phyloP scores from a whole-genome alignment of 2,797 vertebrate species.

The Mormyrus hasselquistii region DNA sequence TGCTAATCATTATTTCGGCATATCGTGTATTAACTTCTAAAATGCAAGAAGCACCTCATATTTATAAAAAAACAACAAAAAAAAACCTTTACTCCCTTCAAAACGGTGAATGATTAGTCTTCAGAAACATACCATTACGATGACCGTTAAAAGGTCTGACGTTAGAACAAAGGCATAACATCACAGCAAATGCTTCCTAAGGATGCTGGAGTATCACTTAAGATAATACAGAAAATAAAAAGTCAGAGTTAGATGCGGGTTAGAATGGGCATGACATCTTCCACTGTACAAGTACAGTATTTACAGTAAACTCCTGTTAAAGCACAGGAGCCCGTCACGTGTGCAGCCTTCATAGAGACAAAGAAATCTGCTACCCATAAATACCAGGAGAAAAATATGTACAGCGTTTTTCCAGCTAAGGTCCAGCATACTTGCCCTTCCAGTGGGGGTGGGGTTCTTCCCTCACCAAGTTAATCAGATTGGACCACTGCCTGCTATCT shows the following conservation, averaged over 20 bases:
- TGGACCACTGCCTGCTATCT: slow-evolving; percentile 44
- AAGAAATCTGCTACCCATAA: slow-evolving; percentile 32
- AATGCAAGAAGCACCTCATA: background rate
- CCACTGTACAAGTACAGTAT: slow-evolving; percentile 41
- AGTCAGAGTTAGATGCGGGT: slow-evolving; percentile 24
- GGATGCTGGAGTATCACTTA: background rate
- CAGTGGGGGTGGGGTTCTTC: slow-evolving; percentile 50
- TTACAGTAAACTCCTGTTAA: slow-evolving; percentile 35
- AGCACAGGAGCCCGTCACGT: slow-evolving; percentile 53
- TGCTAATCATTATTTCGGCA: background rate
- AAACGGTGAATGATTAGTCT: background rate
- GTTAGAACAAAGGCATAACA: background rate
- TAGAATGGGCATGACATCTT: background rate
- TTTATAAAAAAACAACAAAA: background rate
- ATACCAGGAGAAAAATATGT: slow-evolving; percentile 62
- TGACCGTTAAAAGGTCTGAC: background rate
- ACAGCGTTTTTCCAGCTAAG: slow-evolving; percentile 67
- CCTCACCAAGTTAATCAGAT: slow-evolving; percentile 42
- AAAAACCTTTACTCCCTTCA: background rate
- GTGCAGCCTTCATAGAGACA: slow-evolving; percentile 43
- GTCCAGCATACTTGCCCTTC: slow-evolving; percentile 65
- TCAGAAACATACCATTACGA: background rate
- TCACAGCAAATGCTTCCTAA: background rate
- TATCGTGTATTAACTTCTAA: background rate
- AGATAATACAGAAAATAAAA: background rate